Evolutionary conservation across 2,888 invertebrate species (phyloP).

Genomic region (Galerucella pusilla): DNA sequence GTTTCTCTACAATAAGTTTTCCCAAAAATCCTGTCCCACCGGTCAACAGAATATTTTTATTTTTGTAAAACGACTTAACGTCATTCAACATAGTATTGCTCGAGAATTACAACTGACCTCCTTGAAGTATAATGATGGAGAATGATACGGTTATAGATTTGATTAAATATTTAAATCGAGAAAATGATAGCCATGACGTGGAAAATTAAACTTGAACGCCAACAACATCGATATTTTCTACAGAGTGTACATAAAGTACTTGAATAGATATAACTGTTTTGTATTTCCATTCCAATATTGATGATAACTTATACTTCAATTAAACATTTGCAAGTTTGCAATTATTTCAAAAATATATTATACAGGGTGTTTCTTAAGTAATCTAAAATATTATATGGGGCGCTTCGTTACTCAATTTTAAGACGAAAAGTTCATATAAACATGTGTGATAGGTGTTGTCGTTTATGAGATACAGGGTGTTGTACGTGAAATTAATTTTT

Average conservation of each 20-base stretch:
- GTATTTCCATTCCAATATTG: too few relatives aligned
- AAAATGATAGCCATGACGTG: slow-evolving; percentile 33
- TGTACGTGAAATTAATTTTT: too few relatives aligned
- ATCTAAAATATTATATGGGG: too few relatives aligned
- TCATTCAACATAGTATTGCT: slow-evolving; percentile 44
- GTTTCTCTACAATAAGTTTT: slow-evolving; percentile 56
- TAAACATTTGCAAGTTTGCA: too few relatives aligned
- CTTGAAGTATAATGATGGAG: slow-evolving; percentile 16
- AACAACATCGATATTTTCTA: slow-evolving; percentile 24
- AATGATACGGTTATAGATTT: slow-evolving; percentile 49
- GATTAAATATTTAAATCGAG: slow-evolving; percentile 50
- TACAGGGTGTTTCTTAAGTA: too few relatives aligned
- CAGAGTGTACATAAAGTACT: background rate
- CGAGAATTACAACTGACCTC: slow-evolving; percentile 8
- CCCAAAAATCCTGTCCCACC: slow-evolving; percentile 61
- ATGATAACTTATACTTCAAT: too few relatives aligned
- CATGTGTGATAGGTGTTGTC: too few relatives aligned
- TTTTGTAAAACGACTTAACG: slow-evolving; percentile 54
- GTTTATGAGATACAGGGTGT: too few relatives aligned
- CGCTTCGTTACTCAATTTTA: too few relatives aligned
- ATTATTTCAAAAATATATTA: too few relatives aligned
- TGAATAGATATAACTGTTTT: too few relatives aligned
- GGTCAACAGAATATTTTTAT: slow-evolving; percentile 56
- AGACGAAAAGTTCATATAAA: too few relatives aligned
- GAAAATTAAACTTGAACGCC: slow-evolving; percentile 22